Evolutionary conservation across 2,888 invertebrate genomes (phyloP), one percentile per base, ranked within the genome.

Genomic region (Willowsia nigromaculata): DNA sequence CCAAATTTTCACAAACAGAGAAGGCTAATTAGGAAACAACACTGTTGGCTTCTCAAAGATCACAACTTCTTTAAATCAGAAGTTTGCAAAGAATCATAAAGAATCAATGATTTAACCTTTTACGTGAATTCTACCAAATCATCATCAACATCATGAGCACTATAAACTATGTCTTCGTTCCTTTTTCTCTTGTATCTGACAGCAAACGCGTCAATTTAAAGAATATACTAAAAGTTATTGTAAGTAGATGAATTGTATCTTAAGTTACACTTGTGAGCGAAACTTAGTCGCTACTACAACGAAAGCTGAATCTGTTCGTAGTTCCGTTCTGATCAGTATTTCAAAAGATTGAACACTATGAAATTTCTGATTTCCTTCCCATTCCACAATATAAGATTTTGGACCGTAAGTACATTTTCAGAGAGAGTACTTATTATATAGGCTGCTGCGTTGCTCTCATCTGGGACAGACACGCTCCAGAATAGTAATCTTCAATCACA

Each of bases 401-500:
- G 15, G 18, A 27, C 62, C 4, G 15, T 13, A 22, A 56, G 62
- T 30, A n/a, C 65, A 33, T 65, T 65, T 33, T 65, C 3, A 43
- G 13, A 9, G 15, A n/a, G n/a, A n/a, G n/a, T n/a, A n/a, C n/a
- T n/a, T n/a, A n/a, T n/a, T n/a, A 43, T 80, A 62, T 59, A 59
- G 40, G 47, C 33, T 53, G 27, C 43, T 43, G 1, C 15, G 18
- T 40, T 81, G 25, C 62, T 85, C 78, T 85, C 85, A 76, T 78
- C 85, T 85, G 85, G 85, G 85, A 85, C 76, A 74, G 74, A 18
- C 25, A 43, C 78, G 59, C 33, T 47, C 76, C 62, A 30, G 85
- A 85, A 85, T 85, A 85, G 78, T 85, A 85, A 85, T 85, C 85
- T 85, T 85, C 85, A 85, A 85, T 85, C 85, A 85, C 62, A 30